Evolutionary conservation across 2,888 invertebrate species (phyloP).

Genomic region (Andrena minutula): DNA sequence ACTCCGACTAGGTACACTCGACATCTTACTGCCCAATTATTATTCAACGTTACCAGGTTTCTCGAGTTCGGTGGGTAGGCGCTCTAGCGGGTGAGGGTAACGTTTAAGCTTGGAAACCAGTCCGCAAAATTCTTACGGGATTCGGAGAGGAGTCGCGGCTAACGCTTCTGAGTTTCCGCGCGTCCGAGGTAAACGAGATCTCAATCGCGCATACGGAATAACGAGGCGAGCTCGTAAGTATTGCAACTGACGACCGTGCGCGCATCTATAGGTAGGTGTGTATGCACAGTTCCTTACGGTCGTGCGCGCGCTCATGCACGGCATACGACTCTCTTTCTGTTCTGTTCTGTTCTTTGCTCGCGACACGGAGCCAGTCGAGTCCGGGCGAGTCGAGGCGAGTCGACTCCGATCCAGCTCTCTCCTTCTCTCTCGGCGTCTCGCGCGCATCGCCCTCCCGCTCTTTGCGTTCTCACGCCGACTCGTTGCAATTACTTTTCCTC

Average conservation of each 20-base stretch:
- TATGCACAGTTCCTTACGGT: not conserved
- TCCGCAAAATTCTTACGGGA: constrained; percentile 35
- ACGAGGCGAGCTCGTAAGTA: constrained; percentile 68
- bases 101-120: constrained; percentile 35
- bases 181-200: constrained; percentile 65
- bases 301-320: constrained; percentile 27
- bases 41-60: constrained; percentile 59
- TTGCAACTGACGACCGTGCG: constrained; percentile 63
- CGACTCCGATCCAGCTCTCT: constrained; percentile 8
- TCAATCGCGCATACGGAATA: constrained; percentile 71
- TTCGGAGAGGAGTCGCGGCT: constrained; percentile 31
- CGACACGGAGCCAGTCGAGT: not conserved
- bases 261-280: constrained; percentile 26
- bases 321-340: constrained; percentile 1
- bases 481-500: constrained; percentile 13
- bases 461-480: constrained; percentile 24
- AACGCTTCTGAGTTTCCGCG: constrained; percentile 58
- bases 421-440: not conserved
- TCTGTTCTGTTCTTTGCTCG: not conserved
- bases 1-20: constrained; percentile 8
- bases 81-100: constrained; percentile 25
- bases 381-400: constrained; percentile 8
- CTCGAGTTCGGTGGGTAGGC: constrained; percentile 44
- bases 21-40: constrained; percentile 67
- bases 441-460: not conserved